These are phyloP conservation scores for Drosophila virilis DNA, from an alignment of 1,140 invertebrate species.

Conservation along the genomic window DNA sequence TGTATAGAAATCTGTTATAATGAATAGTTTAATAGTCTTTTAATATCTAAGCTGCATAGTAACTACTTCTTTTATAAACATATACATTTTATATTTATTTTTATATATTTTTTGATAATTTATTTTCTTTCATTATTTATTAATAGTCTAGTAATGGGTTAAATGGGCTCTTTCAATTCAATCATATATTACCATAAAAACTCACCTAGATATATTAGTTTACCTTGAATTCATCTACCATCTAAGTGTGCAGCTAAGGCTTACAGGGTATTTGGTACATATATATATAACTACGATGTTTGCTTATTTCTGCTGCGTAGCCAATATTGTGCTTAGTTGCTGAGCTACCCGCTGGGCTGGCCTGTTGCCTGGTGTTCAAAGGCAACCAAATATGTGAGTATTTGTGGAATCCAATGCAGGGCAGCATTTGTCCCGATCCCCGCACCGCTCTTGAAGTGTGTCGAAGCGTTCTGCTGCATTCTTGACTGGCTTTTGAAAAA, in stretches of 20 bases:
- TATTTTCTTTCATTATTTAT: no score
- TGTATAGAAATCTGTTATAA: no score
- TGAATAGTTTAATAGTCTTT: no score
- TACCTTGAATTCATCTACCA: neutral
- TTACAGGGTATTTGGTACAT: conserved; percentile 27
- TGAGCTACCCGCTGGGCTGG: neutral
- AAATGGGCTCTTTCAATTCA: no score
- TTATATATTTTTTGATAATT: no score
- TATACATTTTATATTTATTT: no score
- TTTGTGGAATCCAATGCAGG: conserved; percentile 29
- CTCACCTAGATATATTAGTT: neutral
- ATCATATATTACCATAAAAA: neutral
- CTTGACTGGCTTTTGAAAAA: conserved; percentile 58
- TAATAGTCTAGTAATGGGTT: no score
- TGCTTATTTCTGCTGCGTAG: conserved; percentile 1
- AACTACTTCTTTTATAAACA: no score
- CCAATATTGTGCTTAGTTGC: conserved; percentile 32
- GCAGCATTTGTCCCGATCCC: neutral
- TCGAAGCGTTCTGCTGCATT: conserved; percentile 34
- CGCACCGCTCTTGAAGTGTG: neutral
- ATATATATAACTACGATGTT: neutral
- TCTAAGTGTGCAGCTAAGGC: neutral
- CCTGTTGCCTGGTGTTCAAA: conserved; percentile 5
- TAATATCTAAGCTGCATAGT: no score
- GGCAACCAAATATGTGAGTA: conserved; percentile 35